A percentile compares a stretch with the other conserved stretches of the same genome.
Conservation (phyloP, 2,113 vertebrate species). For the Pagrus major region DNA sequence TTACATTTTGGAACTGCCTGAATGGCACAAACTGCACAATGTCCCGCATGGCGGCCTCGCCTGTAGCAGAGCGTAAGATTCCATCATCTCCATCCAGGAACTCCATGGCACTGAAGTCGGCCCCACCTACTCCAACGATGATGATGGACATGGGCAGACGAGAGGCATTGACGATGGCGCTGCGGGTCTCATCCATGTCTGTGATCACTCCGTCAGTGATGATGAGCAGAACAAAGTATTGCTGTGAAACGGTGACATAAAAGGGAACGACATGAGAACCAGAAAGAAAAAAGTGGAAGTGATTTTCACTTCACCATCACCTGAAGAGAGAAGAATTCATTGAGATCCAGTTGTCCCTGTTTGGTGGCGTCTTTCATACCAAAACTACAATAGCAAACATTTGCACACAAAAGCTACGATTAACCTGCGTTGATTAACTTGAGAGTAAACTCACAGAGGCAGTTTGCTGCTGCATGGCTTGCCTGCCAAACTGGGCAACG, state of each 20-base stretch:
- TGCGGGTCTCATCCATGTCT: slow-evolving; percentile 93
- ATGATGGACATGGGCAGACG: slow-evolving; percentile 96
- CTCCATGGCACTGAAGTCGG: slow-evolving; percentile 95
- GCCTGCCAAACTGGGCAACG: slow-evolving; percentile 89
- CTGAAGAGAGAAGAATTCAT: neutral
- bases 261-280: neutral
- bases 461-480: slow-evolving; percentile 88
- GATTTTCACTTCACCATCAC: neutral
- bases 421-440: neutral
- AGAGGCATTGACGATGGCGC: slow-evolving; percentile 92
- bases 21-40: slow-evolving; percentile 98
- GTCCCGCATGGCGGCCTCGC: slow-evolving; percentile 90
- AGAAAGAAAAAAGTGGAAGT: neutral
- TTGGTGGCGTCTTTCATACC: neutral
- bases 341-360: too few species aligned
- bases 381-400: neutral
- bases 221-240: slow-evolving; percentile 95
- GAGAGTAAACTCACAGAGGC: slow-evolving; percentile 89
- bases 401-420: neutral
- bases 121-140: slow-evolving; percentile 93
- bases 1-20: slow-evolving; percentile 95
- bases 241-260: slow-evolving; percentile 78
- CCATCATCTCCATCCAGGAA: slow-evolving; percentile 94
- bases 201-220: slow-evolving; percentile 98
- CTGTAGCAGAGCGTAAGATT: slow-evolving; percentile 84